Percentiles rank a stretch among this genome's conserved stretches.
These are phyloP conservation scores for Sebastes paucispinis DNA, from an alignment of 2,797 vertebrate species.

Conservation along the genomic window DNA sequence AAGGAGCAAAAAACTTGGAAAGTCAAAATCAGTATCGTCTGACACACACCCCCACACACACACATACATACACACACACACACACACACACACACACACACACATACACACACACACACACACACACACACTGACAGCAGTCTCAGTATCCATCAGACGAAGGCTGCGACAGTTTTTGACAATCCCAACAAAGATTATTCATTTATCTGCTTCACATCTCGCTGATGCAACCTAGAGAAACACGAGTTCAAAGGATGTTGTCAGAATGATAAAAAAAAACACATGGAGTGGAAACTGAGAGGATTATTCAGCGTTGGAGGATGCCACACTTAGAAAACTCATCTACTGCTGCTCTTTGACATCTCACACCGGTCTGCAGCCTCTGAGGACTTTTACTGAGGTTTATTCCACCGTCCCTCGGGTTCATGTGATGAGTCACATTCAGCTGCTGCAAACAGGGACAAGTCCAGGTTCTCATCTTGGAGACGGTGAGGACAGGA, in stretches of 20 bases:
- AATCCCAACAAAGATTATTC: constrained; percentile 73
- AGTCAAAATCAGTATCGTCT: constrained; percentile 5
- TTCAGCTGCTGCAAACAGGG: not conserved
- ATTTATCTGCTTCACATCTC: constrained; percentile 73
- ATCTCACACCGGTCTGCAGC: not conserved
- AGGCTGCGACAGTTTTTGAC: constrained; percentile 72
- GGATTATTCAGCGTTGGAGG: constrained; percentile 24
- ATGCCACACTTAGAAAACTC: not conserved
- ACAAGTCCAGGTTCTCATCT: not conserved
- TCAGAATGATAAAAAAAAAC: constrained; percentile 17
- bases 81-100: not conserved
- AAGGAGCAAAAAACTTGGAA: constrained; percentile 12
- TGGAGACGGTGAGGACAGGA: not conserved
- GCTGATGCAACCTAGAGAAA: constrained; percentile 83
- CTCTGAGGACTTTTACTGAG: not conserved
- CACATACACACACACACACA: not conserved
- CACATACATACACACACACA: too few relatives aligned
- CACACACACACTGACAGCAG: not conserved
- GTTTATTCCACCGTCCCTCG: constrained; percentile 2
- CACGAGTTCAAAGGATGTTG: constrained; percentile 62
- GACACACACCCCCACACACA: not conserved
- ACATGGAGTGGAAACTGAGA: not conserved
- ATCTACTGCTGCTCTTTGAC: not conserved
- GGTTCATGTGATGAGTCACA: not conserved
- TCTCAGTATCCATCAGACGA: constrained; percentile 38